A percentile compares a stretch with the other conserved stretches of the same genome.
These are phyloP conservation scores for Cistogaster globosa DNA, from an alignment of 2,888 invertebrate genomes.

Conservation along the genomic window DNA sequence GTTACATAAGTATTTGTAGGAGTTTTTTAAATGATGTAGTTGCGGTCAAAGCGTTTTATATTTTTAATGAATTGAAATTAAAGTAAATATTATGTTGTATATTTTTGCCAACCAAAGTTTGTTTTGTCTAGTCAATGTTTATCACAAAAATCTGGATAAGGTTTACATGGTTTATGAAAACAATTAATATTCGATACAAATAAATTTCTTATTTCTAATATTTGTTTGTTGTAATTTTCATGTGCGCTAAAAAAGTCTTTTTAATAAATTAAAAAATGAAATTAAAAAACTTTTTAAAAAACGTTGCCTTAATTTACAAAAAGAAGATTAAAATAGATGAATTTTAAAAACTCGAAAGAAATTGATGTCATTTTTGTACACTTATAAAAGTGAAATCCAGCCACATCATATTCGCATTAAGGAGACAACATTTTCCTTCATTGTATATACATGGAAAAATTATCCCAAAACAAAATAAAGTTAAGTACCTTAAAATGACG, in stretches of 20 bases:
- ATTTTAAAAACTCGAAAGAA: too few relatives aligned
- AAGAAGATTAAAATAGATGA: too few relatives aligned
- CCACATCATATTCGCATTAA: too few relatives aligned
- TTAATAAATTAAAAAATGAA: not conserved
- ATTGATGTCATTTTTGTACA: too few relatives aligned
- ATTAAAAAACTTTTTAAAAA: too few relatives aligned
- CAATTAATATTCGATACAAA: conserved; percentile 37
- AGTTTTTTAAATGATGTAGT: conserved; percentile 38
- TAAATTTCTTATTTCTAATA: not conserved
- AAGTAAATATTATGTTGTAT: conserved; percentile 58
- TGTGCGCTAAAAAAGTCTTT: not conserved
- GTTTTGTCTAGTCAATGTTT: conserved; percentile 64
- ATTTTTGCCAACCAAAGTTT: conserved; percentile 53
- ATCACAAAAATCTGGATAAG: conserved; percentile 51
- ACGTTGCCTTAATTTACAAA: too few relatives aligned
- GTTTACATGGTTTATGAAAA: conserved; percentile 24
- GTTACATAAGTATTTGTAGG: conserved; percentile 1
- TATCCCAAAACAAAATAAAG: too few relatives aligned
- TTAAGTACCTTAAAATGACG: too few relatives aligned
- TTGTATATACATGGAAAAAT: too few relatives aligned
- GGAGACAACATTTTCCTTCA: too few relatives aligned
- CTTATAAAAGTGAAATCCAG: too few relatives aligned
- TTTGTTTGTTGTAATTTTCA: conserved; percentile 36
- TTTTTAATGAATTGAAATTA: conserved; percentile 58
- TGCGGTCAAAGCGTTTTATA: conserved; percentile 53